These are phyloP conservation scores for Pantherophis guttatus DNA, from an alignment of 2,113 vertebrate species.

Conservation along the genomic window DNA sequence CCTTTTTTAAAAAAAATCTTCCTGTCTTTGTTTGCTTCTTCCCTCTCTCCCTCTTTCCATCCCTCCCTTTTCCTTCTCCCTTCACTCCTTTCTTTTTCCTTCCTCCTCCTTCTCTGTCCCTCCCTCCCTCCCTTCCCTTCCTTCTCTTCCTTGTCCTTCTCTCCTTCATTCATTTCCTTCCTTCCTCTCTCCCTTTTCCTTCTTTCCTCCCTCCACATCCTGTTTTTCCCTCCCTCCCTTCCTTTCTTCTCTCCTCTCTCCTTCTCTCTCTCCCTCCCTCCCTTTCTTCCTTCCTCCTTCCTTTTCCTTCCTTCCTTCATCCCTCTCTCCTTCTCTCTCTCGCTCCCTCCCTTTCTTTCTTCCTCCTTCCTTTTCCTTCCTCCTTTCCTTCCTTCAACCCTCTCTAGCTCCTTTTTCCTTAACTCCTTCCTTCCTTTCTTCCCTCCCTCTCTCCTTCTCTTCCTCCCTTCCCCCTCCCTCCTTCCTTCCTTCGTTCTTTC, in stretches of 20 bases:
- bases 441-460: no score
- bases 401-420: no score
- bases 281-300: no score
- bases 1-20: not conserved
- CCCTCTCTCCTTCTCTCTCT: not conserved
- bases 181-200: not conserved
- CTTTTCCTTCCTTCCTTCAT: no score
- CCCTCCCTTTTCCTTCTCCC: not conserved
- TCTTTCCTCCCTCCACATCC: no score
- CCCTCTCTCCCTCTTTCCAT: not conserved
- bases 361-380: no score
- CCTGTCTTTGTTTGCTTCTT: not conserved
- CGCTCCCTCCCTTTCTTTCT: no score
- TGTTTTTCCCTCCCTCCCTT: not conserved
- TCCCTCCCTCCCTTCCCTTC: not conserved
- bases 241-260: not conserved
- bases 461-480: not conserved
- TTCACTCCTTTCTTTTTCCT: not conserved
- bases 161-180: no score
- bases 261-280: no score
- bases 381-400: accelerated
- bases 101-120: not conserved
- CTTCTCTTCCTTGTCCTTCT: no score
- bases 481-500: accelerated
- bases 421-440: not conserved